A percentile compares a stretch with the other conserved stretches of the same genome.
Evolutionary conservation across 2,888 invertebrate genomes (phyloP).

Genomic region (Listrodromus nycthemerus): DNA sequence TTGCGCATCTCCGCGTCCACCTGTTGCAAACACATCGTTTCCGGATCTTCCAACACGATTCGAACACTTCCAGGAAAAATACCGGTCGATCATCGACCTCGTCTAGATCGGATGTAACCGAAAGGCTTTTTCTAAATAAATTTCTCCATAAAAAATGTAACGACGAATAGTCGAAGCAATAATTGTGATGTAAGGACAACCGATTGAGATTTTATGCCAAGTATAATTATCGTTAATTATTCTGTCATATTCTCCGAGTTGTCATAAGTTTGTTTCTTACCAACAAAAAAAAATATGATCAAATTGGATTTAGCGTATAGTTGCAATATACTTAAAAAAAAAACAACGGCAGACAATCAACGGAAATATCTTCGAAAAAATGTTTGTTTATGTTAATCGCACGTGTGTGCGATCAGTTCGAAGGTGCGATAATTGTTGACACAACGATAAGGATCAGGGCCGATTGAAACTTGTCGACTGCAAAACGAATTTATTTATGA

Average conservation of each 20-base stretch:
- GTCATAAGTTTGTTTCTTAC: not conserved
- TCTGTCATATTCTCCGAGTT: constrained; percentile 6
- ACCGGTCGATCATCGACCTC: not conserved
- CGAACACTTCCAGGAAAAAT: not conserved
- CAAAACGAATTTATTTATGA: constrained; percentile 27
- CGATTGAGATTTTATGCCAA: not conserved
- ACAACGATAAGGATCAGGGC: constrained; percentile 57
- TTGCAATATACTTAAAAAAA: constrained; percentile 18
- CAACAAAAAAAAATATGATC: not conserved
- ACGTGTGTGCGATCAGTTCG: constrained; percentile 13
- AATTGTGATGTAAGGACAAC: constrained; percentile 20
- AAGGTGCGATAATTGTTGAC: constrained; percentile 3
- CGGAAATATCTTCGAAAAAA: not conserved
- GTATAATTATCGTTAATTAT: not conserved
- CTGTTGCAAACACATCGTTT: not conserved
- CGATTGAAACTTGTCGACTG: constrained; percentile 52
- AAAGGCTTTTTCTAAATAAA: constrained; percentile 27
- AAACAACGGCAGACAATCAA: constrained; percentile 60
- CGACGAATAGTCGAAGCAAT: constrained; percentile 24
- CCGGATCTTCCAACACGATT: not conserved
- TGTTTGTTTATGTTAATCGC: constrained; percentile 23
- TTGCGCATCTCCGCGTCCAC: constrained; percentile 12
- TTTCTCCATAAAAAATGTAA: constrained; percentile 13
- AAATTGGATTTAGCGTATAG: not conserved
- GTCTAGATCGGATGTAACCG: constrained; percentile 23